phyloP scores from a whole-genome alignment of 2,113 vertebrate species.

The Eira barbara region DNA sequence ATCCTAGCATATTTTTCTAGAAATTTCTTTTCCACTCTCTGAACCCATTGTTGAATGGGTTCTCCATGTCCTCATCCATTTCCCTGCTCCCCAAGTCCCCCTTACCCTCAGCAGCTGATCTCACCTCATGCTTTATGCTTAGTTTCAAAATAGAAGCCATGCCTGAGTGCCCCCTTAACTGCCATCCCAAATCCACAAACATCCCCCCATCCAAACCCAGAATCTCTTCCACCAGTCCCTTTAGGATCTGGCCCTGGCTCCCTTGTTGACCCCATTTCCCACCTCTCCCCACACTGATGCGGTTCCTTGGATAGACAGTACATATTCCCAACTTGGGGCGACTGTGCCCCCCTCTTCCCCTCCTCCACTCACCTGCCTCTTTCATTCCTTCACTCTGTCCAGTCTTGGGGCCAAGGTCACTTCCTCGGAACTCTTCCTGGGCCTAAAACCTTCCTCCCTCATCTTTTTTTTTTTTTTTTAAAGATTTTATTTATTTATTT shows the following conservation, averaged over 20 bases:
- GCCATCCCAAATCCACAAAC: not conserved
- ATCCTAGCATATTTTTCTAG: not conserved
- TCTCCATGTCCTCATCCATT: not conserved
- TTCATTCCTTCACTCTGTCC: not conserved
- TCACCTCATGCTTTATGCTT: not conserved
- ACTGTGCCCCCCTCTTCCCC: not conserved
- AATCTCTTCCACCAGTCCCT: not conserved
- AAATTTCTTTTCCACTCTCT: not conserved
- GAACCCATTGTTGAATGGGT: not conserved
- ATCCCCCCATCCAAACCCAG: not conserved
- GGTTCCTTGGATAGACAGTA: not conserved
- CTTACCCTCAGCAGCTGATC: not conserved
- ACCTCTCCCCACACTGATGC: not conserved
- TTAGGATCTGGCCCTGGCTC: not conserved
- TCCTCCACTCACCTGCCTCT: not conserved
- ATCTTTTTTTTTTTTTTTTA: no score
- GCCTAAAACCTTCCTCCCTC: not conserved
- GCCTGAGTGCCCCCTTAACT: not conserved
- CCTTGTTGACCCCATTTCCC: no score
- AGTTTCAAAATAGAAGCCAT: not conserved
- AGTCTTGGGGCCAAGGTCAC: not conserved
- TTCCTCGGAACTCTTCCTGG: not conserved
- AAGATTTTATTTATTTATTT: no score
- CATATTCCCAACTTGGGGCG: not conserved
- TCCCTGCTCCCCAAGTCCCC: not conserved